Evolutionary conservation across 2,888 invertebrate genomes (phyloP).

Genomic region (Tricholauxania praeusta): DNA sequence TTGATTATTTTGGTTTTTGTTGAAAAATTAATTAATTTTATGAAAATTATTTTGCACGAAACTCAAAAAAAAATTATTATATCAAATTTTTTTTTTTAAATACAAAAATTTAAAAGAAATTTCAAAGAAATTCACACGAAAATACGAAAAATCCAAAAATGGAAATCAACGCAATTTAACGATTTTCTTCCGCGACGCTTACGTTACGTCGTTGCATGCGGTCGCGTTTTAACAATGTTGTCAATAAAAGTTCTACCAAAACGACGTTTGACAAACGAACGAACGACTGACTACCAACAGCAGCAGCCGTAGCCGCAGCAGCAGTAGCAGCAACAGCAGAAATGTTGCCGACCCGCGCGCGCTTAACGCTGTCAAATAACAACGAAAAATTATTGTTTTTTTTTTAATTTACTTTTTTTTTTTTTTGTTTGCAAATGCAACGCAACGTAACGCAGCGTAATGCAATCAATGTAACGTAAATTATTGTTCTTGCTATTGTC

Average conservation of each 20-base stretch:
- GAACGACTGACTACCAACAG: constrained; percentile 8
- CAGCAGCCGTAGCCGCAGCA: constrained; percentile 1
- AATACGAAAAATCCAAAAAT: background rate
- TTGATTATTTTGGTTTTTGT: constrained; percentile 13
- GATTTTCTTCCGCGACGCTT: constrained; percentile 34
- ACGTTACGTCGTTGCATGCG: constrained; percentile 31
- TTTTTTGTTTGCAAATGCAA: constrained; percentile 29
- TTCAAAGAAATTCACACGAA: background rate
- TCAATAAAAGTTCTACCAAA: constrained; percentile 41
- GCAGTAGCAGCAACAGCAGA: constrained; percentile 4
- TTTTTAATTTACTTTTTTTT: background rate
- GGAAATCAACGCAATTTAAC: constrained; percentile 8
- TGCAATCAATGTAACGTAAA: background rate
- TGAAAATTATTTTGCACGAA: background rate
- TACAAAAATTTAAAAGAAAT: constrained; percentile 4
- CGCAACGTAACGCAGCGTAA: constrained; percentile 27
- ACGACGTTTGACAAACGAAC: constrained; percentile 28
- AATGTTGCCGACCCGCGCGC: constrained; percentile 16
- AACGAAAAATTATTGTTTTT: constrained; percentile 5
- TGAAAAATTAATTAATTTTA: background rate
- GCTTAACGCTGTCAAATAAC: constrained; percentile 22
- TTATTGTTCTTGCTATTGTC: constrained; percentile 9
- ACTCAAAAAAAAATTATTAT: background rate
- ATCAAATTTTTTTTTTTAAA: constrained; percentile 31
- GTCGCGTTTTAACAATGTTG: constrained; percentile 37